phyloP scores from a whole-genome alignment of 2,797 vertebrate species.

The Falco columbarius region DNA sequence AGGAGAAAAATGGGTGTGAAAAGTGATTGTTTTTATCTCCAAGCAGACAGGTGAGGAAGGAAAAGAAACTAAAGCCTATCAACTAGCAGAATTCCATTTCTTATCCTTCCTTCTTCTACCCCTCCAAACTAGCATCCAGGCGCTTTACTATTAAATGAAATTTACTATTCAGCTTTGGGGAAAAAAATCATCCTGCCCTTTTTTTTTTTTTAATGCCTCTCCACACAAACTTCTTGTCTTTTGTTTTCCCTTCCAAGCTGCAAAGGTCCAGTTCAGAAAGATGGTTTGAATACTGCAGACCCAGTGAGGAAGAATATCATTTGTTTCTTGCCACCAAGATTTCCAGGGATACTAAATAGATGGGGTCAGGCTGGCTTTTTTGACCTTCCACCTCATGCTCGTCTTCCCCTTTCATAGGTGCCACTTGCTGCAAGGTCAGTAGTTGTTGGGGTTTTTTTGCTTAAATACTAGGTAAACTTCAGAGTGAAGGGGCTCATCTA shows the following conservation, averaged over 20 bases:
- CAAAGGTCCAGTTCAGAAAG: background rate
- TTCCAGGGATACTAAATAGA: background rate
- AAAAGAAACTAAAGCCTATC: background rate
- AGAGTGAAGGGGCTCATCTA: background rate
- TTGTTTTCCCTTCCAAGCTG: background rate
- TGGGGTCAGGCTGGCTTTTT: background rate
- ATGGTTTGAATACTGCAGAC: background rate
- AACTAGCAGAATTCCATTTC: background rate
- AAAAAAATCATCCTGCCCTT: background rate
- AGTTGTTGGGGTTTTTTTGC: background rate
- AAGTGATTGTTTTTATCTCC: background rate
- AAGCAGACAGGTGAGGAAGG: background rate
- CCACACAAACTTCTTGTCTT: background rate
- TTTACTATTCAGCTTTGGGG: background rate
- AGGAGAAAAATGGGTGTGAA: background rate
- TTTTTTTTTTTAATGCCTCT: background rate
- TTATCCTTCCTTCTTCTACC: background rate
- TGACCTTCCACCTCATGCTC: background rate
- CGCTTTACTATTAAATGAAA: background rate
- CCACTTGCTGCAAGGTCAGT: background rate
- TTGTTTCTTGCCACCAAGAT: background rate
- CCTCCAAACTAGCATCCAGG: background rate
- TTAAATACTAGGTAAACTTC: background rate
- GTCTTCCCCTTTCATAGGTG: background rate
- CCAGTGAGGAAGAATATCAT: background rate